Conservation (phyloP, 1,140 invertebrate genomes). For the Coptotermes formosanus region DNA sequence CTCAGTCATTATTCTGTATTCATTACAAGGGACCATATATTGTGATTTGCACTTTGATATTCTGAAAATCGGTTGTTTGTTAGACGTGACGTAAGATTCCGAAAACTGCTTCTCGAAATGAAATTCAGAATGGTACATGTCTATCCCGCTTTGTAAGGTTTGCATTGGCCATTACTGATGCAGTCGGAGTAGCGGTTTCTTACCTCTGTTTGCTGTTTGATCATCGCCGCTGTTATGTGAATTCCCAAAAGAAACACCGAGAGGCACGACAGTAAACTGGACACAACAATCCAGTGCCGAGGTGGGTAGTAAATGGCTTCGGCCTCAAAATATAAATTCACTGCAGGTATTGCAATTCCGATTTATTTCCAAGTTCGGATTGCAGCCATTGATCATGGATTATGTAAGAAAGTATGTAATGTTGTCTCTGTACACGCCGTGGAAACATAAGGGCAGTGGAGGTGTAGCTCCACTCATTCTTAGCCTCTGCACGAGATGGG, state of each 20-base stretch:
- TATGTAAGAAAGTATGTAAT: too few relatives aligned
- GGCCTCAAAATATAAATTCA: neutral
- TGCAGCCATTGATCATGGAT: too few relatives aligned
- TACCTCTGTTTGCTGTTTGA: constrained; percentile 3
- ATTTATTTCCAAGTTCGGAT: neutral
- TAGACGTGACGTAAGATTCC: neutral
- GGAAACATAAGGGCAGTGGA: too few relatives aligned
- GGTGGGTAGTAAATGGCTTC: neutral
- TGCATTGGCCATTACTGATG: neutral
- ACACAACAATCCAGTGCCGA: neutral
- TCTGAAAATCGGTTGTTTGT: neutral
- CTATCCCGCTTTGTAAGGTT: neutral
- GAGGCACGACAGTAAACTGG: neutral
- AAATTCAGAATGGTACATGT: constrained; percentile 19
- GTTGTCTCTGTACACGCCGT: too few relatives aligned
- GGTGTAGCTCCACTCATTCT: too few relatives aligned
- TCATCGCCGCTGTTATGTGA: neutral
- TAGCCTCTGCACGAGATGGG: too few relatives aligned
- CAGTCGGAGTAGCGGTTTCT: neutral
- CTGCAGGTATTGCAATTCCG: neutral
- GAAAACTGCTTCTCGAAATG: neutral
- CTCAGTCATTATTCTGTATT: too few relatives aligned
- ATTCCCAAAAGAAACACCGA: neutral
- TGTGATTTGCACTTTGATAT: neutral
- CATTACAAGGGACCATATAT: too few relatives aligned